A percentile compares a stretch with the other conserved stretches of the same genome.
Evolutionary conservation across 2,797 vertebrate genomes (phyloP).

Genomic region (Sebastes iracundus): DNA sequence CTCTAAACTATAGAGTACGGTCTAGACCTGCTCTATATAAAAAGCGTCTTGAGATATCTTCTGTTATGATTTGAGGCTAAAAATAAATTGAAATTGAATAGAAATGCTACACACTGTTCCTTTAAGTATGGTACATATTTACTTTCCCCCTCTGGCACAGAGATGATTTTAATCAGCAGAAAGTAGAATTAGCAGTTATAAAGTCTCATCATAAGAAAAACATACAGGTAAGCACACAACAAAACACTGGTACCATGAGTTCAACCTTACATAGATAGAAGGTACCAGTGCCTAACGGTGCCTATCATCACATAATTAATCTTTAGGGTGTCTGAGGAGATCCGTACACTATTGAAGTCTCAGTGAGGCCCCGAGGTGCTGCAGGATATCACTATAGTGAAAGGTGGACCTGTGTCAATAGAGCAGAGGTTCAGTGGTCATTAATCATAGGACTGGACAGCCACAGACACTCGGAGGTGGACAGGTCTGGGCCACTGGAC

Average conservation of each 20-base stretch:
- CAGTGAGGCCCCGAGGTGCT: slow-evolving; percentile 45
- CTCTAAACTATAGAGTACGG: too few relatives aligned
- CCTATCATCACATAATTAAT: neutral
- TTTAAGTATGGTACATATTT: neutral
- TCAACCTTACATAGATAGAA: neutral
- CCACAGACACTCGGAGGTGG: slow-evolving; percentile 57
- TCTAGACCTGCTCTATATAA: too few relatives aligned
- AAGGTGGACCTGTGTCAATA: slow-evolving; percentile 56
- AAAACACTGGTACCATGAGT: neutral
- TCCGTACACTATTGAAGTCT: neutral
- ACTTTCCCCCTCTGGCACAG: neutral
- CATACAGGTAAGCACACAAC: neutral
- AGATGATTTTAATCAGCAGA: neutral
- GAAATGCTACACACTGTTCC: neutral
- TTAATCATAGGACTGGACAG: slow-evolving; percentile 77
- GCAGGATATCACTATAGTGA: slow-evolving; percentile 37
- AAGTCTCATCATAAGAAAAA: neutral
- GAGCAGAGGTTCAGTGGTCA: slow-evolving; percentile 65
- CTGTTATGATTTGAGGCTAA: too few relatives aligned
- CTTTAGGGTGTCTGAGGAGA: neutral
- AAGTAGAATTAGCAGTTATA: neutral
- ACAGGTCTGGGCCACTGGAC: slow-evolving; percentile 47
- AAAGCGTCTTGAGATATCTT: too few relatives aligned
- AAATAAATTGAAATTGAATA: too few relatives aligned
- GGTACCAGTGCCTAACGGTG: neutral